Percentiles rank a stretch among this genome's conserved stretches.
These are phyloP conservation scores for Montipora efflorescens DNA, from an alignment of 64 coral and sea anemone species.

Conservation along the genomic window DNA sequence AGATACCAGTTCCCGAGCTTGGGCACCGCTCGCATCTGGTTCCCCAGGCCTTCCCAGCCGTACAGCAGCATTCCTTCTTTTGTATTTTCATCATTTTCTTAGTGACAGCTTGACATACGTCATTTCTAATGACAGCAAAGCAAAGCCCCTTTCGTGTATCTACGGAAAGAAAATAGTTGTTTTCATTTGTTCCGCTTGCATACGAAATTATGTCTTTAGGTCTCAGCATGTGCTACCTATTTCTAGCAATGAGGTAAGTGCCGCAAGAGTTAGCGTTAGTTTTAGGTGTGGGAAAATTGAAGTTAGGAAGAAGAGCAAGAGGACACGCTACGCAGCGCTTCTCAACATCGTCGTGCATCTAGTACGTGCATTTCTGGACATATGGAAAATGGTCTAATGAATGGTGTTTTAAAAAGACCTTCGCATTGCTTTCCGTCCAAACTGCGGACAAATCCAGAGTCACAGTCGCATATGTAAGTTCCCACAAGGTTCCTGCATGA, in stretches of 20 bases:
- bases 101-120: constrained; percentile 71
- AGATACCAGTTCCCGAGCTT: constrained; percentile 63
- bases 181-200: no score
- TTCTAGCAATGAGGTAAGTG: no score
- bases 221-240: no score
- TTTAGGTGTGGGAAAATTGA: no score
- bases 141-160: constrained; percentile 81
- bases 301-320: no score
- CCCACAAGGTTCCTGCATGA: constrained; percentile 71
- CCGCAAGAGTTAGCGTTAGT: no score
- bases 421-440: constrained; percentile 79
- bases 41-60: constrained; percentile 90
- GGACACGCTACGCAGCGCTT: no score
- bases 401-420: constrained; percentile 48
- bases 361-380: no score
- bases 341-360: no score
- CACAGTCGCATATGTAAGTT: constrained; percentile 79
- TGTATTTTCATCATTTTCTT: constrained; percentile 91
- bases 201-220: no score
- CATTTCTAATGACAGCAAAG: constrained; percentile 76
- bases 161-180: neutral
- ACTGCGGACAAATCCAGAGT: constrained; percentile 71
- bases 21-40: constrained; percentile 80
- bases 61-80: constrained; percentile 87
- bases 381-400: no score